A percentile compares a stretch with the other conserved stretches of the same genome.
Evolutionary conservation across 2,113 vertebrate species (phyloP).

Genomic region (Baryphthengus martii): DNA sequence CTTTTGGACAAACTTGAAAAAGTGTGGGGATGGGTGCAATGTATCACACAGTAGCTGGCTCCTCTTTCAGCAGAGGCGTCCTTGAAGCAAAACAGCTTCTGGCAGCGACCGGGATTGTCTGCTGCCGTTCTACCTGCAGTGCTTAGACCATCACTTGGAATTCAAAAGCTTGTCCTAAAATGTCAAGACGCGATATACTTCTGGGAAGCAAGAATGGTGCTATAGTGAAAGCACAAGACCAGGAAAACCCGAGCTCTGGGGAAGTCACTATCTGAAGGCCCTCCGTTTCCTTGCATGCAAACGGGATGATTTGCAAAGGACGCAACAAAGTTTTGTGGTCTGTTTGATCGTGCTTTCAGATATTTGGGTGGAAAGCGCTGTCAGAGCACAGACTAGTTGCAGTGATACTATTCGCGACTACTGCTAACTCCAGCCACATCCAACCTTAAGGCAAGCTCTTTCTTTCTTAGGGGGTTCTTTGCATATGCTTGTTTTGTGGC

Average conservation of each 20-base stretch:
- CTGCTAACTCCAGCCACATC: not conserved
- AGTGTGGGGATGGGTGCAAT: not conserved
- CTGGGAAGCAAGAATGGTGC: constrained; percentile 16
- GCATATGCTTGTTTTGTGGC: not conserved
- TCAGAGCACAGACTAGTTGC: not conserved
- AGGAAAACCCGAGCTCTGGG: not conserved
- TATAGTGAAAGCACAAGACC: not conserved
- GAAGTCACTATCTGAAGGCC: not conserved
- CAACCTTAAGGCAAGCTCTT: not conserved
- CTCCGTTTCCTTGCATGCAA: not conserved
- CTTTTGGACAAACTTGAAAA: constrained; percentile 29
- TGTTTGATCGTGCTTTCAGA: not conserved
- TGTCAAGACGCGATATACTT: not conserved
- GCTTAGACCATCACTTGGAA: not conserved
- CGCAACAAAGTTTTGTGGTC: not conserved
- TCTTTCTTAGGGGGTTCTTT: not conserved
- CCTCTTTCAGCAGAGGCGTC: not conserved
- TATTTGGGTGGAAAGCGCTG: not conserved
- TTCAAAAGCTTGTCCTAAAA: not conserved
- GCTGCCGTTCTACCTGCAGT: not conserved
- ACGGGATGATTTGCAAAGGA: not conserved
- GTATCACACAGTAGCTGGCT: not conserved
- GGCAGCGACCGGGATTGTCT: not conserved
- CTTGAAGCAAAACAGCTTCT: not conserved
- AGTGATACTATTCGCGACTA: not conserved